Conservation (phyloP, 2,888 invertebrate species). For the Tupiocoris notatus region DNA sequence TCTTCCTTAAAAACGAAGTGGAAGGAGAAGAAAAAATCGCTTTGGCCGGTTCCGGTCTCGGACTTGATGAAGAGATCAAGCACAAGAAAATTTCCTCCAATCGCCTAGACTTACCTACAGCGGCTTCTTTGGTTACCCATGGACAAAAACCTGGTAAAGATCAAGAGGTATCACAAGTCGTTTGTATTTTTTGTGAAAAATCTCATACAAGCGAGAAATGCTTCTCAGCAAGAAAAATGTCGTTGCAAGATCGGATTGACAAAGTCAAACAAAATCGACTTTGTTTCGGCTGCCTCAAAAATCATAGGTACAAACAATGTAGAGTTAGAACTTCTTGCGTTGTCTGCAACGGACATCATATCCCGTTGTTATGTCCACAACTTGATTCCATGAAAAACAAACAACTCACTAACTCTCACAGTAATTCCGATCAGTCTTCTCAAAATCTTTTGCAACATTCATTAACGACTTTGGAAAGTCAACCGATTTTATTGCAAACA, state of each 20-base stretch:
- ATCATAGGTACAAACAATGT: neutral
- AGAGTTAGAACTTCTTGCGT: neutral
- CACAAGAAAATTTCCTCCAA: neutral
- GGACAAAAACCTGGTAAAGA: neutral
- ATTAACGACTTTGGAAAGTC: neutral
- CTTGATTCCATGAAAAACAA: neutral
- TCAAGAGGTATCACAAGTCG: neutral
- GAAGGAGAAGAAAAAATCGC: conserved; percentile 16
- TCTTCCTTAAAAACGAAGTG: conserved; percentile 4
- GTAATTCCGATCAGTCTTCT: neutral
- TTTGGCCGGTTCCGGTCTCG: conserved; percentile 12
- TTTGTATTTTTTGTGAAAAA: conserved; percentile 14
- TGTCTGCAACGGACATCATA: neutral
- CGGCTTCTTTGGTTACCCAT: neutral
- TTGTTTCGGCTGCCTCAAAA: conserved; percentile 12
- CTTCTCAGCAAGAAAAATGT: neutral
- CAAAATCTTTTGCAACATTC: neutral
- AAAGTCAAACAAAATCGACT: conserved; percentile 1
- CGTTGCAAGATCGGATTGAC: neutral
- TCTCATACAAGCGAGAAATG: conserved; percentile 6
- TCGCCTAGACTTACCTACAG: neutral
- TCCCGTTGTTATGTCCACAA: conserved; percentile 6
- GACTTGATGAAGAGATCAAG: conserved; percentile 12
- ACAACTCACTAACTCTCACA: neutral
- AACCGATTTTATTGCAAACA: conserved; percentile 1